These are phyloP conservation scores for Enteromius fasciolatus DNA, from an alignment of 2,797 vertebrate genomes.

Conservation along the genomic window DNA sequence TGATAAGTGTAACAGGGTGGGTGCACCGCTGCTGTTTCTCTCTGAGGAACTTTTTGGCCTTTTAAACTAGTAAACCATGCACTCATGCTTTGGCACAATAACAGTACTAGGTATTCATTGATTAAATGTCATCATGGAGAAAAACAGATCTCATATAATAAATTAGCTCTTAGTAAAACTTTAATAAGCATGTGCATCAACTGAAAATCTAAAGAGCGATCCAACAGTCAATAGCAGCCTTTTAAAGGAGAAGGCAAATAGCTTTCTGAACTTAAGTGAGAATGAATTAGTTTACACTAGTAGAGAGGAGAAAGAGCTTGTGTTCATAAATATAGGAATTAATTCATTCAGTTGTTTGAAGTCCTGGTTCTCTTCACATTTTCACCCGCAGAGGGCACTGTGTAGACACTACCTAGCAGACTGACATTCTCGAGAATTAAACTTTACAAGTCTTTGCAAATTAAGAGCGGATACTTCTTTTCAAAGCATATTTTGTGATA, in stretches of 20 bases:
- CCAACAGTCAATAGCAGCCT: too few relatives aligned
- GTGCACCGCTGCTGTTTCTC: conserved; percentile 25
- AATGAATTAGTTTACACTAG: not conserved
- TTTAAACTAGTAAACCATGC: conserved; percentile 40
- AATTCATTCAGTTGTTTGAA: not conserved
- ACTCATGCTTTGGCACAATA: conserved; percentile 19
- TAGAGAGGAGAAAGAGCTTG: not conserved
- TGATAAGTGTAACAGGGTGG: conserved; percentile 39
- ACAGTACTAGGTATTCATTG: conserved; percentile 8
- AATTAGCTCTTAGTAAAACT: conserved; percentile 18
- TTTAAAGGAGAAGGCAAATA: not conserved
- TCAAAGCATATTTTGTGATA: too few relatives aligned
- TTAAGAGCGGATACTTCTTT: not conserved
- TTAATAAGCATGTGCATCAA: not conserved
- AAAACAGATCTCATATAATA: conserved; percentile 30
- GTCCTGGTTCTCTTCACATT: not conserved
- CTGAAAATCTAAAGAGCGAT: not conserved
- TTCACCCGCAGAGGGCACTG: conserved; percentile 56
- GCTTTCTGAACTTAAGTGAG: not conserved
- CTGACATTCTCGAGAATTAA: not conserved
- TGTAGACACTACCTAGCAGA: conserved; percentile 23
- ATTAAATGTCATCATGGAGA: not conserved
- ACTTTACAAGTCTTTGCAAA: not conserved
- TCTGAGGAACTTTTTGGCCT: conserved; percentile 15
- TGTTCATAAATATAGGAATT: not conserved